A percentile compares a stretch with the other conserved stretches of the same genome.
These are phyloP conservation scores for Caretta caretta DNA, from an alignment of 2,113 vertebrate genomes.

Conservation along the genomic window DNA sequence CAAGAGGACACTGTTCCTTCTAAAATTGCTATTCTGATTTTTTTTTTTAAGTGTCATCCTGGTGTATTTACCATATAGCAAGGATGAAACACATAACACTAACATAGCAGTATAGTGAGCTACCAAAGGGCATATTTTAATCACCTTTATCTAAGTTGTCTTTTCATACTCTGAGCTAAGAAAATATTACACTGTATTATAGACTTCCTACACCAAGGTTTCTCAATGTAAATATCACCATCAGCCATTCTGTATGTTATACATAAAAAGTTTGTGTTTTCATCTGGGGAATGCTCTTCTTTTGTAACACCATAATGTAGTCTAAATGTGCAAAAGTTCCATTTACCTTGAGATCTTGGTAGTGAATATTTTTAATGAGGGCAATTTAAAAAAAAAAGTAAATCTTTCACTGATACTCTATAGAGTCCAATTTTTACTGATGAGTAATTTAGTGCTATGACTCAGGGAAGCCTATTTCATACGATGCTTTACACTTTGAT, in stretches of 20 bases:
- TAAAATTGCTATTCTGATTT: background rate
- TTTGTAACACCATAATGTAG: background rate
- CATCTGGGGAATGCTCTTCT: background rate
- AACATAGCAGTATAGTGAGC: background rate
- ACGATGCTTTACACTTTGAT: background rate
- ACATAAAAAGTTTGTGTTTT: background rate
- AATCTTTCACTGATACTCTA: background rate
- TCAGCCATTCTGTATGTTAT: background rate
- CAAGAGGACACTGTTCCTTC: slow-evolving; percentile 62
- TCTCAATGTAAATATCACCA: background rate
- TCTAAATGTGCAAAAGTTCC: background rate
- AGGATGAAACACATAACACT: background rate
- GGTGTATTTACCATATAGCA: slow-evolving; percentile 26
- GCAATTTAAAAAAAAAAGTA: background rate
- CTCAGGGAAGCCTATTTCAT: background rate
- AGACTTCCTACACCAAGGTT: background rate
- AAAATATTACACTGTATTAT: background rate
- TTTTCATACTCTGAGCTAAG: background rate
- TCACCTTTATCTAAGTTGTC: background rate
- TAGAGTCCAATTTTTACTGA: background rate
- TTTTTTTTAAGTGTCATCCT: background rate
- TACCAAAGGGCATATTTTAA: background rate
- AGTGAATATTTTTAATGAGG: background rate
- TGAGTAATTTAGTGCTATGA: background rate
- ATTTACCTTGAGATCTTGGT: background rate